Base-by-base conservation (phyloP, 2,888 invertebrate species). In the Torymus auratus region DNA sequence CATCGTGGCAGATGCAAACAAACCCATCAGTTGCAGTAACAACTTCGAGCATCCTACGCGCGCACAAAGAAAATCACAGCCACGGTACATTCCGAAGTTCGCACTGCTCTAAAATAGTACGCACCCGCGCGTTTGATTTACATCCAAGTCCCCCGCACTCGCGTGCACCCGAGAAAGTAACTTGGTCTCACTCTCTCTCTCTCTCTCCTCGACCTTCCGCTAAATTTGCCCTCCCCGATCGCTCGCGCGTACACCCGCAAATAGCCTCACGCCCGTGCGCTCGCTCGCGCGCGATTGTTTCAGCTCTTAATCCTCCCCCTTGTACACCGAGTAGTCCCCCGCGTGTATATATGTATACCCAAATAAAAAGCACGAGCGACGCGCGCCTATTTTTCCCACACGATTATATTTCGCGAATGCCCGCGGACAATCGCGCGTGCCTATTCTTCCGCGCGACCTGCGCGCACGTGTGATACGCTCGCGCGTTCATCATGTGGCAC, bases 191-290 rank as follows among this genome's bases (percentile, higher is more conserved):
- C 41, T 41, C 52, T 41, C 17, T 7, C n/a, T 41, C n/a, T n/a
- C n/a, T n/a, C n/a, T n/a, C n/a, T n/a, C n/a, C n/a, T 17, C 71
- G 71, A 71, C 71, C 78, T 78, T 78, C 65, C 78, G 71, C 71
- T 78, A 78, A 78, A 71, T 78, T 71, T 78, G 78, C 64, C 70
- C 70, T 41, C 52, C 56, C 55, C 50, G 15, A 20, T 14, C 20
- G 28, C 64, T 7, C 41, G 1, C 64, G 41, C 53, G 50, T 50
- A 65, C 41, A 52, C 41, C 65, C 76, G 17, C 71, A 78, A 78
- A 78, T 78, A 71, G 75, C 67, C 28, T 41, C n/a, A 14, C 67
- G 69, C 69, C 5, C 14, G 41, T 23, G 17, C 69, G 52, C n/a
- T 10, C 67, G 69, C 69, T 5, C 14, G 41, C 53, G 17, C 68